Percentiles rank a stretch among this genome's conserved stretches.
These are phyloP conservation scores for Sphaerophoria rueppellii DNA, from an alignment of 2,888 invertebrate species.

Conservation along the genomic window DNA sequence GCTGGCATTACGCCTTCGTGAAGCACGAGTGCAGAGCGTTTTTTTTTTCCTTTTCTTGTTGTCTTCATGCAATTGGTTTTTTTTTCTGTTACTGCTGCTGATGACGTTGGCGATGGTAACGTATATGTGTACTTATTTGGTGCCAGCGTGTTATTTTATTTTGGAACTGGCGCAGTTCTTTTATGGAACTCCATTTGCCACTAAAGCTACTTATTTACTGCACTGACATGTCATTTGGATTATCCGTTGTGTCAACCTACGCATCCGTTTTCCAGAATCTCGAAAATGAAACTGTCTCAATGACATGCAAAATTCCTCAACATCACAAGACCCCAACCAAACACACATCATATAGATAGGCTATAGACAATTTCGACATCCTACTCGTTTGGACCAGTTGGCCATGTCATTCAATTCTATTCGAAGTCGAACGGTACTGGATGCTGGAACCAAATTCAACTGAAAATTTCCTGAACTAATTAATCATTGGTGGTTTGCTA, in stretches of 20 bases:
- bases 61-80: not conserved
- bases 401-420: slow-evolving; percentile 36
- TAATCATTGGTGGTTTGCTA: slow-evolving; percentile 64
- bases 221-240: slow-evolving; percentile 63
- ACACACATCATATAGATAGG: not conserved
- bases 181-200: slow-evolving; percentile 47
- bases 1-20: slow-evolving; percentile 64
- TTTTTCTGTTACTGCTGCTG: not conserved
- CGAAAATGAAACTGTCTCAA: slow-evolving; percentile 33
- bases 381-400: slow-evolving; percentile 34
- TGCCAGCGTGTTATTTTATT: not conserved
- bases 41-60: not conserved
- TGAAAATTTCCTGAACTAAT: slow-evolving; percentile 66
- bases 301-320: slow-evolving; percentile 37
- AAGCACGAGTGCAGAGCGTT: slow-evolving; percentile 42
- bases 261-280: slow-evolving; percentile 54
- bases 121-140: not conserved
- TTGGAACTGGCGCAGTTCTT: slow-evolving; percentile 17
- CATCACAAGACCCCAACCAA: slow-evolving; percentile 25
- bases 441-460: slow-evolving; percentile 27
- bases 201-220: slow-evolving; percentile 31
- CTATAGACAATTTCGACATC: slow-evolving; percentile 33
- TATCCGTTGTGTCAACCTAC: slow-evolving; percentile 63
- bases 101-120: not conserved
- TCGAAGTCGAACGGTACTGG: not conserved